Evolutionary conservation across 2,113 vertebrate species (phyloP).

Genomic region (Nycticebus coucang): DNA sequence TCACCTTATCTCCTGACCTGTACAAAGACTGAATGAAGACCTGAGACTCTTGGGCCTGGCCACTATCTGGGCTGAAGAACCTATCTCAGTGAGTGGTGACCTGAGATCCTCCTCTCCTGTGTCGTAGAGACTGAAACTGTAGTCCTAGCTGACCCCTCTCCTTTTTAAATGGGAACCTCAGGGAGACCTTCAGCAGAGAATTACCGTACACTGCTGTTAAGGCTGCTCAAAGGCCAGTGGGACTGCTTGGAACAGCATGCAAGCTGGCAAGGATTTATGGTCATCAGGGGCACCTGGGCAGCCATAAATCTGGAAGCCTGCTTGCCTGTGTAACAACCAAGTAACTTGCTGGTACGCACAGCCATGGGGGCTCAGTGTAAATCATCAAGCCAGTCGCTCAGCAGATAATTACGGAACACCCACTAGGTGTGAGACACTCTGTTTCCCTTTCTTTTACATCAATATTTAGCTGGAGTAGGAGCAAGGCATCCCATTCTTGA

Average conservation of each 20-base stretch:
- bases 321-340: neutral
- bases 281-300: neutral
- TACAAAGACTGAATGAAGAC: neutral
- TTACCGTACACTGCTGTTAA: rapidly evolving
- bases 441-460: neutral
- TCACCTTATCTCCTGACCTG: neutral
- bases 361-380: neutral
- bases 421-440: neutral
- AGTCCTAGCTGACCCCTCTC: neutral
- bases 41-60: neutral
- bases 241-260: neutral
- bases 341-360: neutral
- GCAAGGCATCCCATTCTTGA: neutral
- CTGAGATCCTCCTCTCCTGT: neutral
- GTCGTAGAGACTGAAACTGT: neutral
- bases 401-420: neutral
- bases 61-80: neutral
- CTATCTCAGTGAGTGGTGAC: neutral
- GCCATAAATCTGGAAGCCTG: constrained; percentile 16
- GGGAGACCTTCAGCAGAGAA: neutral
- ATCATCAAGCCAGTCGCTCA: neutral
- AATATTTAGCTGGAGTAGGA: constrained; percentile 11
- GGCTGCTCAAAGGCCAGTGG: neutral
- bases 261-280: constrained; percentile 23
- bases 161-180: neutral